These are phyloP conservation scores for Galemys pyrenaicus DNA, from an alignment of 2,113 vertebrate genomes.

Conservation along the genomic window DNA sequence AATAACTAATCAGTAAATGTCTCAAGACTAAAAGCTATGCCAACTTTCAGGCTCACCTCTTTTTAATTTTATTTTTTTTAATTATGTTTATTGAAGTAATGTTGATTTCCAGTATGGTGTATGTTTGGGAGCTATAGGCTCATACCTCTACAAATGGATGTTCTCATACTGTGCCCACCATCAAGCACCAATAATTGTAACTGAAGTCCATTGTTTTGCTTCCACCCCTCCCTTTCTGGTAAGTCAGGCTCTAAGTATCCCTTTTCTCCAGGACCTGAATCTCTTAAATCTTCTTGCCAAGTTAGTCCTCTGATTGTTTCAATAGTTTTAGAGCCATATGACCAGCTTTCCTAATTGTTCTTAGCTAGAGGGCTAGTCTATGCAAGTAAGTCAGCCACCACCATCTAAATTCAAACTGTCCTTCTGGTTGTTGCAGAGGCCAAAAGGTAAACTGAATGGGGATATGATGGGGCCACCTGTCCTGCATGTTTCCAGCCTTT, in stretches of 20 bases:
- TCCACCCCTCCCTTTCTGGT: too few relatives aligned
- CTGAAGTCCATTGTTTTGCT: too few relatives aligned
- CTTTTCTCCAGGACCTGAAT: not conserved
- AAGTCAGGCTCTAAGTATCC: not conserved
- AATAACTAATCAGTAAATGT: not conserved
- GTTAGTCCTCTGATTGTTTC: not conserved
- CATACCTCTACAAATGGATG: too few relatives aligned
- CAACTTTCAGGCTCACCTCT: not conserved
- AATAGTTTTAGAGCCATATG: not conserved
- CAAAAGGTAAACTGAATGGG: not conserved
- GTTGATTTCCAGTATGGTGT: too few relatives aligned
- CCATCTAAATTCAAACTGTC: not conserved
- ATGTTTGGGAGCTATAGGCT: too few relatives aligned
- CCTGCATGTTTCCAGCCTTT: not conserved
- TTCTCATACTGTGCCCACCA: too few relatives aligned
- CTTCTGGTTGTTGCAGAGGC: not conserved
- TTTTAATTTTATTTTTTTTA: too few relatives aligned
- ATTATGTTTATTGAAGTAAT: too few relatives aligned
- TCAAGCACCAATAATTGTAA: too few relatives aligned
- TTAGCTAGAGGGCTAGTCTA: not conserved
- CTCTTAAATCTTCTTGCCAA: not conserved
- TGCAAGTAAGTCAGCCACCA: not conserved
- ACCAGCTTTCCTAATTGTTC: not conserved
- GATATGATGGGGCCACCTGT: too few relatives aligned
- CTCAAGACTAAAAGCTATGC: not conserved